These are phyloP conservation scores for Catharus ustulatus DNA, from an alignment of 2,797 vertebrate species.

Conservation along the genomic window DNA sequence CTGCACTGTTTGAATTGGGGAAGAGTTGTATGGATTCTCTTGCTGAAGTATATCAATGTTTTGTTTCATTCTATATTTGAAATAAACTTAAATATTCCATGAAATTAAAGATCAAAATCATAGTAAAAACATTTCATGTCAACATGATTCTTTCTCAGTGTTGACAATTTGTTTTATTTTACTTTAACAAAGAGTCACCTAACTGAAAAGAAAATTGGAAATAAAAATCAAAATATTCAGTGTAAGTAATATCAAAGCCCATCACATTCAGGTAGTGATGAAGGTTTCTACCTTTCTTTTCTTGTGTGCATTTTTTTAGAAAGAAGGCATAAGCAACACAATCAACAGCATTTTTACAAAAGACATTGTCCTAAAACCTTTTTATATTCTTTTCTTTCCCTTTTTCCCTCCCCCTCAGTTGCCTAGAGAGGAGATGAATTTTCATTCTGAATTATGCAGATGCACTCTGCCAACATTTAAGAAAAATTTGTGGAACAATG, in stretches of 20 bases:
- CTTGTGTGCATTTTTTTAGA: not conserved
- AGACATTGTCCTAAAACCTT: not conserved
- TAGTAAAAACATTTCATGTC: not conserved
- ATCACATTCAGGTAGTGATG: not conserved
- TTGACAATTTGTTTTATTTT: not conserved
- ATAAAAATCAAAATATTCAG: not conserved
- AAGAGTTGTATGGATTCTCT: not conserved
- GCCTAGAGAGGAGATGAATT: not conserved
- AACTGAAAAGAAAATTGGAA: not conserved
- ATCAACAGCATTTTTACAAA: not conserved
- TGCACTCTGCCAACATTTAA: not conserved
- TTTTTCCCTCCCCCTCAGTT: fast-evolving
- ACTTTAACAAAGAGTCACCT: not conserved
- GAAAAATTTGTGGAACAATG: fast-evolving
- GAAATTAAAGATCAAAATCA: not conserved
- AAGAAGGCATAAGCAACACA: not conserved
- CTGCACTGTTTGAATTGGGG: not conserved
- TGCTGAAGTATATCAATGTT: not conserved
- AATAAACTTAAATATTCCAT: not conserved
- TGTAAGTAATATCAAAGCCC: not conserved
- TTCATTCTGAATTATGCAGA: not conserved
- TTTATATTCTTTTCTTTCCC: fast-evolving
- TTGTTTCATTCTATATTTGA: not conserved
- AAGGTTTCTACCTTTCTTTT: not conserved
- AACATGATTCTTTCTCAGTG: not conserved